Evolutionary conservation across 2,113 vertebrate genomes (phyloP).

Genomic region (Mobula hypostoma): DNA sequence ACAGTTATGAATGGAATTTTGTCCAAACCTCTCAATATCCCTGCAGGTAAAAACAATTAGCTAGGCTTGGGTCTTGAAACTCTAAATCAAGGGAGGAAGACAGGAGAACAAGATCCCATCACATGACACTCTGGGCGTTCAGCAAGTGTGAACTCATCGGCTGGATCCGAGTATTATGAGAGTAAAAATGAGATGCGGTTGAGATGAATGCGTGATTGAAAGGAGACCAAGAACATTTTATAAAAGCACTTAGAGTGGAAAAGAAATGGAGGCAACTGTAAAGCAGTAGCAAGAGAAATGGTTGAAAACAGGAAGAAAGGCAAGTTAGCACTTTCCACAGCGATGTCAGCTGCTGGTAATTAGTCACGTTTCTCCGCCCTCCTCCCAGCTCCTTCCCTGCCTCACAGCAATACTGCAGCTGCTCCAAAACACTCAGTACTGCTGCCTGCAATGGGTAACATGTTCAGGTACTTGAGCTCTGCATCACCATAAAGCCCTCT

Average conservation of each 20-base stretch:
- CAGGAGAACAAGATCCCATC: not conserved
- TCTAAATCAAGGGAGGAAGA: not conserved
- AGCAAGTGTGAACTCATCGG: not conserved
- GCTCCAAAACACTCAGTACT: not conserved
- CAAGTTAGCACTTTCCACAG: not conserved
- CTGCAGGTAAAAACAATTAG: not conserved
- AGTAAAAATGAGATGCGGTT: not conserved
- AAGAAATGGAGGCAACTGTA: not conserved
- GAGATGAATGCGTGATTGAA: not conserved
- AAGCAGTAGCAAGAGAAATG: not conserved
- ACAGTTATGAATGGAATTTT: conserved; percentile 5
- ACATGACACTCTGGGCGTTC: not conserved
- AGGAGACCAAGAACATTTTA: not conserved
- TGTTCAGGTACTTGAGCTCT: not conserved
- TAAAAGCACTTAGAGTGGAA: not conserved
- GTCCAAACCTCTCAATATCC: no score
- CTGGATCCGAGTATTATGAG: not conserved
- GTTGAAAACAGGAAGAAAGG: not conserved
- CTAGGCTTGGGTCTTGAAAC: not conserved
- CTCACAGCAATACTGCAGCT: not conserved
- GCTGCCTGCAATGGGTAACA: not conserved
- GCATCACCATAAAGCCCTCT: not conserved
- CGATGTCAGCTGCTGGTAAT: not conserved
- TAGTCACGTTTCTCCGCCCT: not conserved
- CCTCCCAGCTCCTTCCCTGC: not conserved